Evolutionary conservation across 2,888 invertebrate species (phyloP).

Genomic region (Drosophila sordidula): DNA sequence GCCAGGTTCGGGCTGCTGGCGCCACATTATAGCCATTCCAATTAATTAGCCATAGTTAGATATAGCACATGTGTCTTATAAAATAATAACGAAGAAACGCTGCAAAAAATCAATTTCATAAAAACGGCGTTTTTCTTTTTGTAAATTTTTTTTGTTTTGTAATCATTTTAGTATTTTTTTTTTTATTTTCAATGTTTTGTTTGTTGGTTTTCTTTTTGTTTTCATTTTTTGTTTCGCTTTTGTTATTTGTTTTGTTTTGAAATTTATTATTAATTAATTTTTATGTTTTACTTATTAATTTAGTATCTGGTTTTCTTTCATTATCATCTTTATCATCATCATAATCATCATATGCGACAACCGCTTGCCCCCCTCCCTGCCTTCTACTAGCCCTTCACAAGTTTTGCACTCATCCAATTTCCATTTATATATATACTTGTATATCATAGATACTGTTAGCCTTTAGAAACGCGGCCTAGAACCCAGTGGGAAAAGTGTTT

Average conservation of each 20-base stretch:
- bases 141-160: conserved; percentile 62
- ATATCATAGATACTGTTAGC: conserved; percentile 36
- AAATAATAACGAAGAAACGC: not conserved
- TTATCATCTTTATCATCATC: conserved; percentile 9
- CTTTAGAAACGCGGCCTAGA: conserved; percentile 37
- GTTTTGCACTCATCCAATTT: conserved; percentile 31
- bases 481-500: conserved; percentile 37
- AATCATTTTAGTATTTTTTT: conserved; percentile 78
- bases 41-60: not conserved
- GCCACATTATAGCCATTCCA: not conserved
- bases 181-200: conserved; percentile 68
- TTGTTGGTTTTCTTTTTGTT: conserved; percentile 48
- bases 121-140: conserved; percentile 34
- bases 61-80: not conserved
- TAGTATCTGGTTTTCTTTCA: conserved; percentile 57
- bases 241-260: conserved; percentile 44
- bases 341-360: conserved; percentile 21
- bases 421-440: conserved; percentile 29
- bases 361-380: conserved; percentile 7
- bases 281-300: conserved; percentile 69
- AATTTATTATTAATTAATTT: conserved; percentile 75
- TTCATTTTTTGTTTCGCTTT: conserved; percentile 34
- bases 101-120: conserved; percentile 6
- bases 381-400: conserved; percentile 1
- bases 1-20: not conserved